These are phyloP conservation scores for Podiceps cristatus DNA, from an alignment of 2,113 vertebrate species.

Conservation along the genomic window DNA sequence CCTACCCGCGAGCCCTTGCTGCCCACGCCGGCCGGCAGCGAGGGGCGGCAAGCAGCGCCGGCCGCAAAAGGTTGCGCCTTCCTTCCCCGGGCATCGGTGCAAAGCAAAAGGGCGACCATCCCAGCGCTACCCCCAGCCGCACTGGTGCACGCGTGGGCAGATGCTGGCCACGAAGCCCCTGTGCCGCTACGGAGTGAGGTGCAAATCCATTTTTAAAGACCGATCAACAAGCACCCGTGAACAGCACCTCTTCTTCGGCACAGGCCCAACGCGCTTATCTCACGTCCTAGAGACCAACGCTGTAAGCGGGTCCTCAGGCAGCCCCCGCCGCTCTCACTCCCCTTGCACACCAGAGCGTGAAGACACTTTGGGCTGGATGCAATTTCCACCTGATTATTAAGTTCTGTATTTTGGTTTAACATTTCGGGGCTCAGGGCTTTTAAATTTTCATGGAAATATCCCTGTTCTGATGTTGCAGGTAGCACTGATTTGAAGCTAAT, in stretches of 20 bases:
- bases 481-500: neutral
- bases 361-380: neutral
- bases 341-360: neutral
- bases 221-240: neutral
- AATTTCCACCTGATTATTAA: neutral
- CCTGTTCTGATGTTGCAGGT: neutral
- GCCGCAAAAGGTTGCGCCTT: neutral
- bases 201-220: neutral
- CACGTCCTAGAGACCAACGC: neutral
- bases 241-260: neutral
- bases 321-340: neutral
- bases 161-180: neutral
- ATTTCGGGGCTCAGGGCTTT: neutral
- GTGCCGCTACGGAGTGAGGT: rapidly evolving
- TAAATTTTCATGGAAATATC: neutral
- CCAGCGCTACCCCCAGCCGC: neutral
- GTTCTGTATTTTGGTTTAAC: neutral
- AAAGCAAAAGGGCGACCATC: neutral
- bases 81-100: neutral
- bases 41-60: neutral
- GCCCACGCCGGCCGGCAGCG: rapidly evolving
- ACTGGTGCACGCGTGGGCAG: rapidly evolving
- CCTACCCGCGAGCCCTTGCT: neutral
- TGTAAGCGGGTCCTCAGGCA: neutral
- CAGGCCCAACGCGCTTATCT: rapidly evolving